Evolutionary conservation across 1,140 invertebrate genomes (phyloP).

Genomic region (Tenebrio molitor): DNA sequence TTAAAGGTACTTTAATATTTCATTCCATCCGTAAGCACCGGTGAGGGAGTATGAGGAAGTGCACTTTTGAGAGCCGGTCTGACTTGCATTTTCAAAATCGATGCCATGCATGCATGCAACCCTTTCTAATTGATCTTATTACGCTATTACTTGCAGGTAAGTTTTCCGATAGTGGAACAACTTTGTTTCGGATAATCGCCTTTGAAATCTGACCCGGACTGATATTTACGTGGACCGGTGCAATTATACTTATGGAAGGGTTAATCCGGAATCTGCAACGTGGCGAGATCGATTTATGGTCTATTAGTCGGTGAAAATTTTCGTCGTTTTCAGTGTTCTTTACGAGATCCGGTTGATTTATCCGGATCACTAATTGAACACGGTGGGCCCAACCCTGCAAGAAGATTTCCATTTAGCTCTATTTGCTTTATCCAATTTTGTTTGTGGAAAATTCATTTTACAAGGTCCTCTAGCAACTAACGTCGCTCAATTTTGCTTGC

Average conservation of each 20-base stretch:
- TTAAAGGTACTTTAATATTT: constrained; percentile 20
- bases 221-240: background rate
- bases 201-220: background rate
- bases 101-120: no score
- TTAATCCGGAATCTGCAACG: background rate
- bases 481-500: background rate
- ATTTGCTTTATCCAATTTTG: background rate
- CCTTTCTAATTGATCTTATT: no score
- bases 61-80: background rate
- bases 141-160: no score
- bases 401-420: background rate
- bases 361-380: background rate
- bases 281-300: background rate
- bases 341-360: background rate
- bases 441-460: background rate
- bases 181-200: no score
- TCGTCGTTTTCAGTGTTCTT: background rate
- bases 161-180: no score
- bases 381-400: background rate
- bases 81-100: background rate
- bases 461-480: background rate
- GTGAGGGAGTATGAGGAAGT: background rate
- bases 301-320: background rate
- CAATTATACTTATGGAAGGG: background rate
- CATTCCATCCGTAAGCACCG: background rate